Evolutionary conservation across 2,888 invertebrate genomes (phyloP), one percentile per base, ranked within the genome.

Genomic region (Sesia bembeciformis): DNA sequence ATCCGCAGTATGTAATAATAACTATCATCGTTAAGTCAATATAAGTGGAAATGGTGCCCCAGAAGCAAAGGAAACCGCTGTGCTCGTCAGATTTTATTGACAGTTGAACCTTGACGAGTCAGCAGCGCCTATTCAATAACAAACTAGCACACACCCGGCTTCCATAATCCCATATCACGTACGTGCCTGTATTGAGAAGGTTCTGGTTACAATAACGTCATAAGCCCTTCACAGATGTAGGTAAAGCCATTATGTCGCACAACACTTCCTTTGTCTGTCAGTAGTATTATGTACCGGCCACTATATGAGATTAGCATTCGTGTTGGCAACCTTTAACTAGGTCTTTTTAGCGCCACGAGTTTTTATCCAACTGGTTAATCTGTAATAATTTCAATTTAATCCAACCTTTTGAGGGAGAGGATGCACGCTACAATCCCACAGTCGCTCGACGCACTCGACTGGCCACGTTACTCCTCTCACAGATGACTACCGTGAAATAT

Each of bases 241-340:
- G 68, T 64, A 66, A 74, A 68, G 62, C 69, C 64, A 64, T 72
- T 72, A 70, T 69, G 67, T 64, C 64, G 4, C 38, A 50, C 39
- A 39, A 39, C 50, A 66, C 62, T 69, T 72, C 72, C 67, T 71
- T 62, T 46, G 46, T 46, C 46, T 8, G 46, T 46, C 46, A 46
- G 46, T 46, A 46, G 46, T 46, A 23, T 46, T 46, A n/a, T 46
- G 46, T 46, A 23, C 46, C 39, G 5, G 4, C 7, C 51, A 4
- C 5, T 51, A 57, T 65, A 65, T 57, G 60, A 58, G 66, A 66
- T 66, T 65, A 66, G 40, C 56, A 58, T 58, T 54, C 54, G 54
- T 59, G 58, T 53, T 42, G 52, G 57, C n/a, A 46, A 46, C 23
- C 23, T 46, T 23, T 23, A 23, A 23, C 23, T 23, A 23, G 23